Evolutionary conservation across 2,888 invertebrate genomes (phyloP), one percentile per base, ranked within the genome.

Genomic region (Pristionchus entomophagus): DNA sequence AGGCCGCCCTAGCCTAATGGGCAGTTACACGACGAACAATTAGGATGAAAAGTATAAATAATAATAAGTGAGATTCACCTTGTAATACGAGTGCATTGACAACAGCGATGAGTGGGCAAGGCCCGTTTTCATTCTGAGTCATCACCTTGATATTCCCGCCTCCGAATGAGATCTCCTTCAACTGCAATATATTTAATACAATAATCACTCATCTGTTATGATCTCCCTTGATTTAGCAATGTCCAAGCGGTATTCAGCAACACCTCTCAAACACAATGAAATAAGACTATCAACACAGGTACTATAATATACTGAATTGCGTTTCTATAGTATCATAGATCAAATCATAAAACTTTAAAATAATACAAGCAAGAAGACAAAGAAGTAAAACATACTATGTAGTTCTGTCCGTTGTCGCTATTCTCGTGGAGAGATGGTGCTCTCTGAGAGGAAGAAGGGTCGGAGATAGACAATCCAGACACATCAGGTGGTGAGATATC

Each of bases 81-180:
- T 94, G 94, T 78, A 95, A 92, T 65, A 95, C 91, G 29, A 95
- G 93, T 6, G 95, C 94, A 93, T 95, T 95, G 87, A 95, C 94
- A 53, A 95, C 94, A 35, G 95, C 95, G 69, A 95, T 93, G 41
- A 95, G 92, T 2, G 95, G 95, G 92, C 95, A 95, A 0, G 95
- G 95, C 12, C 95, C 95, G 94, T 95, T 95, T 87, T 94, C 94
- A 92, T 95, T 95, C 92, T 95, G 95, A 2, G 95, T 95, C 19
- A 95, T 94, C 85, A 95, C 94, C 19, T 95, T 83, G 41, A 22
- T 83, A 6, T 1, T n/a, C 8, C 51, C 14, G 5, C 45, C 62
- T 12, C n/a, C 22, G 45, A 26, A 62, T 2, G 26, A 35, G 4
- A 83, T 51, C 45, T 83, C 59, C 45, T 83, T 83, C 19, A 83